Evolutionary conservation across 2,113 vertebrate species (phyloP), one percentile per base, ranked within the genome.

Genomic region (Leptodactylus fuscus): DNA sequence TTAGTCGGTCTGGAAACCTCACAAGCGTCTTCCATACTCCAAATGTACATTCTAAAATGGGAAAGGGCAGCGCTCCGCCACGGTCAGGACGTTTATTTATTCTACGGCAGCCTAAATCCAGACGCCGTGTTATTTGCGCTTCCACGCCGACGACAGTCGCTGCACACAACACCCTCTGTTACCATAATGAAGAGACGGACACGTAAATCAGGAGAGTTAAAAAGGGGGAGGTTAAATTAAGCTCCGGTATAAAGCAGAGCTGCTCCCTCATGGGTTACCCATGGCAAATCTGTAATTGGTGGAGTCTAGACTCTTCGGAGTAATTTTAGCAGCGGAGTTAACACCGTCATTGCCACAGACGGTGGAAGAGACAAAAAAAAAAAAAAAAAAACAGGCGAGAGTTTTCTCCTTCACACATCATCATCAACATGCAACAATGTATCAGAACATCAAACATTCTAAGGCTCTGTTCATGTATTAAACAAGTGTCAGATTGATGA

Each of bases 11-110:
- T 82, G 27, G 58, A 51, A 82, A 51, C 62, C 81, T 71, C 65
- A 51, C 46, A 53, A 48, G 38, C 60, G 20, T 81, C 79, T 69
- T 81, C 79, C 24, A 65, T 78, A 78, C 75, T 78, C 36, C 27
- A 78, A 55, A 36, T 36, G 49, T 24, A 55, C 51, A 78, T 55
- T 38, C 76, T 79, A 79, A 79, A 79, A 24, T 41, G 34, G 48
- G 53, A 79, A 34, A 38, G 0, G 1, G 15, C 87, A 73, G 10
- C 3, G 71, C 10, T 60, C 83, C 46, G 88, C 58, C 0, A 83
- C 81, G 80, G 36, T 0, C 34, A 41, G 15, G 24, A 82, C 69
- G 86, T 62, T 41, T 41, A 58, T 58, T 58, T 58, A 55, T 80
- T 60, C 22, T 32, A 22, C 13, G 38, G 75, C 75, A 78, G n/a